Evolutionary conservation across 2,113 vertebrate genomes (phyloP), one percentile per base, ranked within the genome.

Genomic region (Coregonus clupeaformis): DNA sequence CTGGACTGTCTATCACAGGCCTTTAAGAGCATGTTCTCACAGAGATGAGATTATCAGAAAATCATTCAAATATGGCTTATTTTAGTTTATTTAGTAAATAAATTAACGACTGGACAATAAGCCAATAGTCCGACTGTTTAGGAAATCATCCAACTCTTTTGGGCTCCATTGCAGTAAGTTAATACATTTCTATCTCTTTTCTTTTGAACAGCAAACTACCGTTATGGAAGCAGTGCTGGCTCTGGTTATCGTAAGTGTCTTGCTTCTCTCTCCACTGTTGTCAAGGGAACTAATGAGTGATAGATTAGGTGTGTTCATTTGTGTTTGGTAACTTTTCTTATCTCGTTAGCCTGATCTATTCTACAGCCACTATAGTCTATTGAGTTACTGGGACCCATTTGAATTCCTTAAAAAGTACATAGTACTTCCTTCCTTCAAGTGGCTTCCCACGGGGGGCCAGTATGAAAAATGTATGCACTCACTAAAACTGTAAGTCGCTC

Each of bases 221-320:
- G 93, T 5, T 97, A 97, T 11, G 94, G 94, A 20, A 93, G 92
- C 78, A 94, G 90, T 0, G 86, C 93, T 0, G 94, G 93, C 0
- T 82, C 93, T 1, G 94, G 95, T 85, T 96, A 96, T 69, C 94
- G 95, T 96, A 92, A 96, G 95, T 95, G 74, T 72, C 6, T 27
- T 2, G 2, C 27, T 18, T 16, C 66, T 0, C 25, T 66, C 29
- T 18, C 5, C 64, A 60, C 57, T 60, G 57, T 60, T 60, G 13
- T 9, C 57, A 24, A 60, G 2, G n/a, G 20, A 52, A 52, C 12
- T 18, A 18, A 52, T 18, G 49, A 47, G 45, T 47, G 9, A 13
- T 47, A 11, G 12, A 13, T 47, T 47, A 42, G 36, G 36, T 11
- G 36, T 42, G 36, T 42, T 42, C 2, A 42, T 42, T 42, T 42